Percentiles rank a stretch among this genome's conserved stretches.
These are phyloP conservation scores for Epinotia ramella DNA, from an alignment of 2,888 invertebrate genomes.

Conservation along the genomic window DNA sequence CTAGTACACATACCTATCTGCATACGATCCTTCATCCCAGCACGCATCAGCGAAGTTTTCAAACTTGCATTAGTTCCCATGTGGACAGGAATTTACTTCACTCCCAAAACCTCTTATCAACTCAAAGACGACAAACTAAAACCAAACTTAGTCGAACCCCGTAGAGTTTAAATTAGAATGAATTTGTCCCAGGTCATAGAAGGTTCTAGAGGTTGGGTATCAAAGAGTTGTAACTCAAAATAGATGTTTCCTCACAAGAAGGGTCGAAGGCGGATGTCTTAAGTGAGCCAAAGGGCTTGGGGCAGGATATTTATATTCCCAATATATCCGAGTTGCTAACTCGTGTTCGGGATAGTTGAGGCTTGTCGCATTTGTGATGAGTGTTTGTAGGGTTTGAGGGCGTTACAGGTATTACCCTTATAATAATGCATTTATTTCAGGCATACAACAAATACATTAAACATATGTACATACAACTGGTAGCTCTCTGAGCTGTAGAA, in stretches of 20 bases:
- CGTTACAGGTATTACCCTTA: conserved; percentile 12
- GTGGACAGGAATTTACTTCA: conserved; percentile 48
- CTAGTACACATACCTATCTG: conserved; percentile 48
- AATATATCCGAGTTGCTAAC: conserved; percentile 72
- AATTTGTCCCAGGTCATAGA: not conserved
- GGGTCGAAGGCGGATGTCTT: conserved; percentile 75
- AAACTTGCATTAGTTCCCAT: conserved; percentile 60
- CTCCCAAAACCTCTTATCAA: conserved; percentile 8
- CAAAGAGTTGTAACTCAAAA: conserved; percentile 55
- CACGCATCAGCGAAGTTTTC: conserved; percentile 44
- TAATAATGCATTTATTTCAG: no score
- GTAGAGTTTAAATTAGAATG: not conserved
- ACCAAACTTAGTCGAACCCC: not conserved
- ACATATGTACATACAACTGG: no score
- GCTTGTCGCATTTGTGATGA: conserved; percentile 37
- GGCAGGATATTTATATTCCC: conserved; percentile 79
- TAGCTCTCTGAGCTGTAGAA: no score
- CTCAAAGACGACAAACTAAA: not conserved
- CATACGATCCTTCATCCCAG: conserved; percentile 55
- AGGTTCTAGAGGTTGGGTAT: conserved; percentile 8
- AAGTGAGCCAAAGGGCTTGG: conserved; percentile 76
- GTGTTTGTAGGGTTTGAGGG: conserved; percentile 19
- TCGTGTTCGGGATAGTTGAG: conserved; percentile 44
- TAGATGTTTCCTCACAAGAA: conserved; percentile 60
- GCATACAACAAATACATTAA: no score